These are phyloP conservation scores for Trichonephila clavipes DNA, from an alignment of 1,140 invertebrate species.

Conservation along the genomic window DNA sequence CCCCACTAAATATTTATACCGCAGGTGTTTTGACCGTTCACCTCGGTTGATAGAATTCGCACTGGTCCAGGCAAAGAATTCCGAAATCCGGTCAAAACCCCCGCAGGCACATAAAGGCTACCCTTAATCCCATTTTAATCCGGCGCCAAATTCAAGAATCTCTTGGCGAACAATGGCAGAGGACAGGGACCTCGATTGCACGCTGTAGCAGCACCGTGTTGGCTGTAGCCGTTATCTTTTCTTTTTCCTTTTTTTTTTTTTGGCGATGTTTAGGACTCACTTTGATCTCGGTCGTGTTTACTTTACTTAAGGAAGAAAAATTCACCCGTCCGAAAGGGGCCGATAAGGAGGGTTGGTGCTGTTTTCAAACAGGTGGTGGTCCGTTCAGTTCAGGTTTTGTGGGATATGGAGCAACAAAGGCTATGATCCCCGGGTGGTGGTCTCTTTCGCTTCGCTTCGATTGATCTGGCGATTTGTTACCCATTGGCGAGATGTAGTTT, in stretches of 20 bases:
- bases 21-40: constrained; percentile 3
- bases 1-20: background rate
- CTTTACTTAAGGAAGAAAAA: constrained; percentile 24
- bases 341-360: background rate
- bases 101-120: background rate
- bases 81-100: constrained; percentile 25
- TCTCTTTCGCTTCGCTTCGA: too few relatives aligned
- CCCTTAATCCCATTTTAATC: background rate
- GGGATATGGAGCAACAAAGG: too few relatives aligned
- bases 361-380: constrained; percentile 42
- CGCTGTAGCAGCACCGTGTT: too few relatives aligned
- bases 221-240: background rate
- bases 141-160: background rate
- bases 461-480: background rate
- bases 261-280: background rate
- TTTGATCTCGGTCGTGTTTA: constrained; percentile 19
- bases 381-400: too few relatives aligned
- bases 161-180: constrained; percentile 35
- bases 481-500: background rate
- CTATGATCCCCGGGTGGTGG: too few relatives aligned
- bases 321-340: background rate
- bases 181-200: constrained; percentile 30
- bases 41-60: background rate
- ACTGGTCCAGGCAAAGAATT: background rate
- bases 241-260: background rate